Percentiles rank a stretch among this genome's conserved stretches.
These are phyloP conservation scores for Caenorhabditis inopinata DNA, from an alignment of 1,140 invertebrate genomes.

Conservation along the genomic window DNA sequence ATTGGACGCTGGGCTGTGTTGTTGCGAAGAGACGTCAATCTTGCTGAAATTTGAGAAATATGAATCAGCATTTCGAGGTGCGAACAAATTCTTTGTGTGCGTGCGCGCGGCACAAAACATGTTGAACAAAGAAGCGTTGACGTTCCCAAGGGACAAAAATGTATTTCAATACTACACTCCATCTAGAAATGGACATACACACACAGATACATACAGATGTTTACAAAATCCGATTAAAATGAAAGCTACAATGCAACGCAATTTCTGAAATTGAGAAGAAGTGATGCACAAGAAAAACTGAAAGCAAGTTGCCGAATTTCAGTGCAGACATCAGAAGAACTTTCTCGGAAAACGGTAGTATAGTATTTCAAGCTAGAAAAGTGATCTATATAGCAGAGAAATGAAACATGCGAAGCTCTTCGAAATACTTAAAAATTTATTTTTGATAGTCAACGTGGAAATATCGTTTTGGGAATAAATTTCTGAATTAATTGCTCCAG, in stretches of 20 bases:
- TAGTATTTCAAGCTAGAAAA: no score
- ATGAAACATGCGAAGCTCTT: no score
- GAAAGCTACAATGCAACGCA: constrained; percentile 12
- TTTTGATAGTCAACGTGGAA: no score
- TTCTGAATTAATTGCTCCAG: no score
- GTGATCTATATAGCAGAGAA: no score
- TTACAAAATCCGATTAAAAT: neutral
- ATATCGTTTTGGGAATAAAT: no score
- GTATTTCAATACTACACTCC: neutral
- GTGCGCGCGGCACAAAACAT: constrained; percentile 16
- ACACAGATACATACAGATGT: neutral
- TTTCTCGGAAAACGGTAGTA: no score
- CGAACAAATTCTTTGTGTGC: neutral
- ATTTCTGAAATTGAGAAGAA: neutral
- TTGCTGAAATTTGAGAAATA: constrained; percentile 27
- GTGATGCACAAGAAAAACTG: neutral
- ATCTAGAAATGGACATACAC: constrained; percentile 10
- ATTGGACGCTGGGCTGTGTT: constrained; percentile 41
- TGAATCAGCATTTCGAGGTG: neutral
- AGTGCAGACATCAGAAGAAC: no score
- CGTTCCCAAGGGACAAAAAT: constrained; percentile 1
- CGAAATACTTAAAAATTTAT: no score
- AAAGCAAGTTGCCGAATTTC: no score
- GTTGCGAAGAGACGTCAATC: constrained; percentile 24
- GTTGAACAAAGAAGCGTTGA: constrained; percentile 25